Evolutionary conservation across 1,140 invertebrate species (phyloP), one percentile per base, ranked within the genome.

Genomic region (Euura saliciscinereae): DNA sequence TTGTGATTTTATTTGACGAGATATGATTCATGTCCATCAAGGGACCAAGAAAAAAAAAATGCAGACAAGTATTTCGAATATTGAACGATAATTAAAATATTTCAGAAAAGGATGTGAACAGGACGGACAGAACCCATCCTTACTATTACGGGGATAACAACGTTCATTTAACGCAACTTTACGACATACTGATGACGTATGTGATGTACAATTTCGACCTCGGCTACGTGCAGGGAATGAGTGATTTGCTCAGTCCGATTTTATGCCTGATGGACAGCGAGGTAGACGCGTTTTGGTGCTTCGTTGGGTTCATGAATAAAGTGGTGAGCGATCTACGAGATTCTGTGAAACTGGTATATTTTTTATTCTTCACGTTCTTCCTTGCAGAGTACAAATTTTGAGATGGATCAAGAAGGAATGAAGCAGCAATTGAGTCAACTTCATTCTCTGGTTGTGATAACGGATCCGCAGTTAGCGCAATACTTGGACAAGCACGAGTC

Each of bases 181-280:
- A 94, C 78, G 96, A 99, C 81, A 96, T 99, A 80, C 89, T 99
- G 2, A 98, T 99, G 96, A 99, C 98, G 0, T 99, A 99, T 85
- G 94, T 97, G n/a, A 99, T 99, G 98, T 99, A 99, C 84, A 99
- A 99, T 88, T 99, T 99, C 88, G 98, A 99, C 89, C 88, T 99
- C 73, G 98, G 97, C 79, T 97, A 97, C 80, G 95, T 97, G 1
- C 95, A 96, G 86, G 96, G 98, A 13, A 99, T 99, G 98, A 98
- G 96, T 81, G 98, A 99, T 88, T 89, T 99, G 66, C 87, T 99
- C 45, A 95, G 97, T 13, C 98, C 98, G 2, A 94, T 99, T 77
- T 88, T 99, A 45, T 93, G 95, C 82, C 90, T 99, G 10, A 92
- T 98, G 90, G 91, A 95, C 72, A 94, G 96, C 84, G 98, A 99